Conservation (phyloP, 2,888 invertebrate genomes). For the Meta bourneti region DNA sequence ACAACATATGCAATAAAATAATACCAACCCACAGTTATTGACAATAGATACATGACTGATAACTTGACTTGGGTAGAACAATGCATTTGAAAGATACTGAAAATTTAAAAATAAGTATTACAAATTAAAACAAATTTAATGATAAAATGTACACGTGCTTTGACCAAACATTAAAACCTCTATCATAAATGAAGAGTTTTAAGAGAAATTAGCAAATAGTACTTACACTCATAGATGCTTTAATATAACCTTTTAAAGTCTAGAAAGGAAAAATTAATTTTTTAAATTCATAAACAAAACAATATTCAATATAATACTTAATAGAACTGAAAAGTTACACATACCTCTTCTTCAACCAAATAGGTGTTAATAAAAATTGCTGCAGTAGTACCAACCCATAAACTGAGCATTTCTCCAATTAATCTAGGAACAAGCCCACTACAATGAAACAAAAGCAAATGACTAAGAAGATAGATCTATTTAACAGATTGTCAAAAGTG, state of each 20-base stretch:
- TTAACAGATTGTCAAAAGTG: not conserved
- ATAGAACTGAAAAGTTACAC: not conserved
- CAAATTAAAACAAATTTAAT: not conserved
- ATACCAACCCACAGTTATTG: constrained; percentile 83
- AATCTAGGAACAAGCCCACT: constrained; percentile 93
- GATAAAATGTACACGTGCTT: too few species aligned
- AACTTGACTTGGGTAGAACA: constrained; percentile 94
- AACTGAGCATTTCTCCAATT: constrained; percentile 89
- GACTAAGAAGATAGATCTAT: too few species aligned
- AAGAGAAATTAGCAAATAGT: not conserved
- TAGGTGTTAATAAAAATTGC: constrained; percentile 91
- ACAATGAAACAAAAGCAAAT: constrained; percentile 83
- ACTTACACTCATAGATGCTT: constrained; percentile 71
- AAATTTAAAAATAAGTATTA: constrained; percentile 28
- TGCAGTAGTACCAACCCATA: constrained; percentile 88
- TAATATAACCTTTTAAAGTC: constrained; percentile 63
- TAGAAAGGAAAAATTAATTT: constrained; percentile 34
- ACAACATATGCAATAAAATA: not conserved
- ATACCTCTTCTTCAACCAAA: constrained; percentile 85
- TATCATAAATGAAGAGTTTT: not conserved
- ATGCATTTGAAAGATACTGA: constrained; percentile 88
- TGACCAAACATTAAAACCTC: not conserved
- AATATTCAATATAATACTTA: too few species aligned
- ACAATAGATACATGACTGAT: constrained; percentile 95
- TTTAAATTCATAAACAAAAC: too few species aligned